These are phyloP conservation scores for Drosophila putrida DNA, from an alignment of 2,888 invertebrate species.

Conservation along the genomic window DNA sequence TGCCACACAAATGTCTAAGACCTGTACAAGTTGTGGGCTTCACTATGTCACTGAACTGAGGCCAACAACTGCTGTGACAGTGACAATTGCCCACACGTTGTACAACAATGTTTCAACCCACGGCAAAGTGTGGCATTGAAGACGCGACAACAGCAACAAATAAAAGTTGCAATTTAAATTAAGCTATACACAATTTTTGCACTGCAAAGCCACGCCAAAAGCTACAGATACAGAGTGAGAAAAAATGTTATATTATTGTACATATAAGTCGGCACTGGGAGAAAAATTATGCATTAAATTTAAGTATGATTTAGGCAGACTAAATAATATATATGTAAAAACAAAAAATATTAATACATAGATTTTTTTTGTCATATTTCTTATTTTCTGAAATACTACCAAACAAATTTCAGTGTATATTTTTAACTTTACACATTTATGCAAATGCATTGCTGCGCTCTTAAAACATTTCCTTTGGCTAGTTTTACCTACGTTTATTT, in stretches of 20 bases:
- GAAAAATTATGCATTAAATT: neutral
- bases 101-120: constrained; percentile 26
- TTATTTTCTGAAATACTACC: neutral
- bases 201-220: neutral
- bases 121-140: constrained; percentile 35
- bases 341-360: neutral
- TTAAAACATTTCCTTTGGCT: neutral
- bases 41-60: constrained; percentile 6
- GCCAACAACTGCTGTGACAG: constrained; percentile 41
- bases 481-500: neutral
- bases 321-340: neutral
- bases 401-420: neutral
- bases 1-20: constrained; percentile 27
- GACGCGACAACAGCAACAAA: constrained; percentile 15
- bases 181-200: constrained; percentile 34
- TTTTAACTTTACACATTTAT: neutral
- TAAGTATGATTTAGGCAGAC: neutral
- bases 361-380: neutral
- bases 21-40: constrained; percentile 14
- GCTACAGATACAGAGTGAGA: neutral
- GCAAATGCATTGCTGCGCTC: neutral
- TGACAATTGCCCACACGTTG: constrained; percentile 42
- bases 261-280: constrained; percentile 4
- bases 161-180: constrained; percentile 41
- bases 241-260: too few relatives aligned